Evolutionary conservation across 2,797 vertebrate species (phyloP).

Genomic region (Diplodus puntazzo): DNA sequence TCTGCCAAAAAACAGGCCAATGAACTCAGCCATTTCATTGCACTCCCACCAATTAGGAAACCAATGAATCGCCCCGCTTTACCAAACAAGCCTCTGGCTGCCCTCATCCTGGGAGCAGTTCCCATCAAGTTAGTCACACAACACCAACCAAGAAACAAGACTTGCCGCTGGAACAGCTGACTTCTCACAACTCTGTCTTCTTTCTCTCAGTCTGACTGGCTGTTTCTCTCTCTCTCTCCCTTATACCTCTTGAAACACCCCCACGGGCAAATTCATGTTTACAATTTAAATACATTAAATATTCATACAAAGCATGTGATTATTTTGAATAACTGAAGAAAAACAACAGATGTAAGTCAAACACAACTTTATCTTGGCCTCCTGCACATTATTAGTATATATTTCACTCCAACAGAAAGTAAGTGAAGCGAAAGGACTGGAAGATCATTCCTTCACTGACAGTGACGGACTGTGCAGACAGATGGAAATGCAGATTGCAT

Average conservation of each 20-base stretch:
- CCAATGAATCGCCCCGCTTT: slow-evolving; percentile 48
- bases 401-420: neutral
- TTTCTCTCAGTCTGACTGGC: slow-evolving; percentile 3
- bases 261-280: neutral
- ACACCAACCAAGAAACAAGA: slow-evolving; percentile 47
- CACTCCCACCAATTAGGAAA: slow-evolving; percentile 68
- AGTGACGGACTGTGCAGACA: neutral
- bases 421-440: neutral
- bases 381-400: neutral
- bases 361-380: neutral
- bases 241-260: neutral
- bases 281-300: slow-evolving; percentile 8
- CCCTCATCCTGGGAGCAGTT: slow-evolving; percentile 52
- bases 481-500: neutral
- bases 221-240: slow-evolving; percentile 9
- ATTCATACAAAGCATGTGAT: neutral
- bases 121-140: slow-evolving; percentile 65
- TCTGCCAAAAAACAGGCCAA: slow-evolving; percentile 39
- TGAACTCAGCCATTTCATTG: slow-evolving; percentile 59
- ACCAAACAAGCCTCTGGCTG: slow-evolving; percentile 61
- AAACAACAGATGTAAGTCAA: slow-evolving; percentile 2
- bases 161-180: slow-evolving; percentile 20
- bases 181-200: neutral
- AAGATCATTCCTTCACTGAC: neutral
- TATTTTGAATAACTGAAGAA: slow-evolving; percentile 1